Evolutionary conservation across 1,140 invertebrate genomes (phyloP).

Genomic region (Stegodyphus mimosarum): DNA sequence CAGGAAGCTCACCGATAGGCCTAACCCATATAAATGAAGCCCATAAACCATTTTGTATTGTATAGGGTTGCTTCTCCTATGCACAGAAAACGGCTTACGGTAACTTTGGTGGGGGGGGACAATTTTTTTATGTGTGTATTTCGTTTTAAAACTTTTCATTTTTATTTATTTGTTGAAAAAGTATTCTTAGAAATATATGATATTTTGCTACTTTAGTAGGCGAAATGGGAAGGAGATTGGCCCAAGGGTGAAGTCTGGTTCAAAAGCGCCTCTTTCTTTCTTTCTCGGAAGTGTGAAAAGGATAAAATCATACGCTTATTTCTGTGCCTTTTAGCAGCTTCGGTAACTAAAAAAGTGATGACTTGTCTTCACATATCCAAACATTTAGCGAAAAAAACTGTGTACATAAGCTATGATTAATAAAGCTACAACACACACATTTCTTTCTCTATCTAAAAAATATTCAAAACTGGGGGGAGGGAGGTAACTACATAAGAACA

Average conservation of each 20-base stretch:
- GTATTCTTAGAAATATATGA: neutral
- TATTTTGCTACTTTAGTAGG: neutral
- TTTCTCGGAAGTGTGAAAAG: no score
- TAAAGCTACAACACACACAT: no score
- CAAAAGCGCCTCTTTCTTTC: neutral
- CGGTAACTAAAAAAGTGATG: no score
- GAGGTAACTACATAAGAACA: no score
- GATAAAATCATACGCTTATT: no score
- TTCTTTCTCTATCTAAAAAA: no score
- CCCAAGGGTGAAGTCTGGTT: neutral
- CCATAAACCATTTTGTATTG: constrained; percentile 60
- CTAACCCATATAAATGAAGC: constrained; percentile 60
- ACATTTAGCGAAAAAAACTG: no score
- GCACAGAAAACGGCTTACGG: neutral
- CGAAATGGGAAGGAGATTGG: neutral
- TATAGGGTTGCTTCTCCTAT: neutral
- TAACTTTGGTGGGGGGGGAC: neutral
- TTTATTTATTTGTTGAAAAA: constrained; percentile 5
- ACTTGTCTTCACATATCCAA: no score
- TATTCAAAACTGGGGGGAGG: no score
- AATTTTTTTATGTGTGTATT: neutral
- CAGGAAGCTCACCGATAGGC: constrained; percentile 52
- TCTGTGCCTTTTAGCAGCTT: no score
- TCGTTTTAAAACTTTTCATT: neutral
- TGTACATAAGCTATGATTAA: no score